Percentiles rank a stretch among this genome's conserved stretches.
phyloP scores from a whole-genome alignment of 2,797 vertebrate species.

The Hippopotamyrus pictus region DNA sequence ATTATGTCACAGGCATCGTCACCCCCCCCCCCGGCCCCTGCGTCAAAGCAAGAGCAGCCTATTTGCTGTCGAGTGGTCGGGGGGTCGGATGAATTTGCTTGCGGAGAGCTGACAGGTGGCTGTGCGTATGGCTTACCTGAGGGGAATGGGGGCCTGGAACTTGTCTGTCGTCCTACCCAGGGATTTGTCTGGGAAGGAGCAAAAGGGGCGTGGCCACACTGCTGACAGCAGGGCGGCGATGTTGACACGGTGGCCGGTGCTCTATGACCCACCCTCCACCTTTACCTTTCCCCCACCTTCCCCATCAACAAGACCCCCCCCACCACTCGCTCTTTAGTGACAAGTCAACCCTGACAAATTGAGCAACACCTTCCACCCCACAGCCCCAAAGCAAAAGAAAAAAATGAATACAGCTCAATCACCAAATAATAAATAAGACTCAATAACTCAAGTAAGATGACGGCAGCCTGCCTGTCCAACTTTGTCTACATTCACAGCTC shows the following conservation, averaged over 20 bases:
- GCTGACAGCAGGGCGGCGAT: constrained; percentile 12
- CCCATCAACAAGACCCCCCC: neutral
- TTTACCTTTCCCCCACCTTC: neutral
- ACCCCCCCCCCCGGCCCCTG: constrained; percentile 70
- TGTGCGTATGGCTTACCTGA: constrained; percentile 54
- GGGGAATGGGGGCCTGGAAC: constrained; percentile 57
- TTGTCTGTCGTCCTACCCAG: constrained; percentile 60
- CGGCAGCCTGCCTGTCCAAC: neutral
- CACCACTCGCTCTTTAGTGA: neutral
- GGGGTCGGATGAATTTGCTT: constrained; percentile 50
- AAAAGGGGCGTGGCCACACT: constrained; percentile 44
- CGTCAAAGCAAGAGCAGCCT: constrained; percentile 66
- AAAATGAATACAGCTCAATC: neutral
- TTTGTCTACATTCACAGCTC: neutral
- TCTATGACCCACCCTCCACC: neutral
- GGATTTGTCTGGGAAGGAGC: constrained; percentile 36
- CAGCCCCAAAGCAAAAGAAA: neutral
- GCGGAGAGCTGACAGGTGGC: constrained; percentile 51
- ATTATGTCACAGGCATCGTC: constrained; percentile 68
- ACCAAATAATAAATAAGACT: neutral
- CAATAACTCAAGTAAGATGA: neutral
- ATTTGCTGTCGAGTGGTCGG: constrained; percentile 69
- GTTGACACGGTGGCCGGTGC: neutral
- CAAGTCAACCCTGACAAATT: neutral
- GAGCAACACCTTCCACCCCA: neutral